These are phyloP conservation scores for Zeuzera pyrina DNA, from an alignment of 2,888 invertebrate genomes.

Conservation along the genomic window DNA sequence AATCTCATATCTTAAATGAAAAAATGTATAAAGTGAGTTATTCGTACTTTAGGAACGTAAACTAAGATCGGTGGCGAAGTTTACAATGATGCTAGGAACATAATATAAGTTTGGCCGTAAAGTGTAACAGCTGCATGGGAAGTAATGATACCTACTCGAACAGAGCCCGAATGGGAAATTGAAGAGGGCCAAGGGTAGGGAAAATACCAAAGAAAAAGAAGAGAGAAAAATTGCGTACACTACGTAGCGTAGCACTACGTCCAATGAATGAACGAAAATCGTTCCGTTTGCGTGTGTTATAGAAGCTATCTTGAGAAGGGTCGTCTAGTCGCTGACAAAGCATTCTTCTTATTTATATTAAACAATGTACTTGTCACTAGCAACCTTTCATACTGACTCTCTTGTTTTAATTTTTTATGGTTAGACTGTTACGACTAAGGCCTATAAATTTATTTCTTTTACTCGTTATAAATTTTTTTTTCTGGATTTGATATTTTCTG, in stretches of 20 bases:
- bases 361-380: slow-evolving; percentile 24
- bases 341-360: slow-evolving; percentile 34
- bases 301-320: slow-evolving; percentile 32
- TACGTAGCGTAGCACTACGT: slow-evolving; percentile 30
- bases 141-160: slow-evolving; percentile 48
- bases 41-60: slow-evolving; percentile 27
- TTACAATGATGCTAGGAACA: slow-evolving; percentile 48
- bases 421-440: too few species aligned
- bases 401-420: too few species aligned
- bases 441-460: too few species aligned
- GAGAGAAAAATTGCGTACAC: slow-evolving; percentile 31
- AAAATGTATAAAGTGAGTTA: too few species aligned
- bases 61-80: slow-evolving; percentile 39
- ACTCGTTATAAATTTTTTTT: too few species aligned
- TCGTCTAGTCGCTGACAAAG: slow-evolving; percentile 33
- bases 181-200: slow-evolving; percentile 36
- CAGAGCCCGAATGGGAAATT: slow-evolving; percentile 41
- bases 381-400: too few species aligned
- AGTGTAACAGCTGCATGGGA: slow-evolving; percentile 62
- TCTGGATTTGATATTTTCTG: too few species aligned
- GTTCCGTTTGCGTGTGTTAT: slow-evolving; percentile 18
- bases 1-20: too few species aligned
- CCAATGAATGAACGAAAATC: slow-evolving; percentile 34
- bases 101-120: slow-evolving; percentile 61
- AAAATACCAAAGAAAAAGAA: slow-evolving; percentile 32